Evolutionary conservation across 1,140 invertebrate species (phyloP).

Genomic region (Cryptotermes secundus): DNA sequence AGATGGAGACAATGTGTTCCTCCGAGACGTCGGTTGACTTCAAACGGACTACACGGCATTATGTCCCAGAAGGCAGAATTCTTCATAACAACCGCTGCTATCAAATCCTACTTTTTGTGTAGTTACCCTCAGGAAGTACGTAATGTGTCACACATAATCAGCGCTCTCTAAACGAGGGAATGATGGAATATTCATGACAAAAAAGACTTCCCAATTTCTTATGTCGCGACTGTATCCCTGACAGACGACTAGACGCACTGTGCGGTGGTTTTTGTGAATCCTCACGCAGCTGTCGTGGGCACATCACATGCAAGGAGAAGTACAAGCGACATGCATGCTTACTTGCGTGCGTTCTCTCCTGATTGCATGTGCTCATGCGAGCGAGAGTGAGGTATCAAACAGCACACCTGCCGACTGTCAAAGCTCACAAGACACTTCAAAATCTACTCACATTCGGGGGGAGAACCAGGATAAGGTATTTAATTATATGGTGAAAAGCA

Average conservation of each 20-base stretch:
- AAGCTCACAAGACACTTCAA: not conserved
- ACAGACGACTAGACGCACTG: not conserved
- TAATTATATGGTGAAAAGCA: no score
- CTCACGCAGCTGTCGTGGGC: not conserved
- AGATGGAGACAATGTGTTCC: no score
- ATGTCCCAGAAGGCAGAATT: no score
- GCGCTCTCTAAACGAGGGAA: not conserved
- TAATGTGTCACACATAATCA: not conserved
- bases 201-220: not conserved
- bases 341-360: not conserved
- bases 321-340: not conserved
- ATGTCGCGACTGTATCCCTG: not conserved
- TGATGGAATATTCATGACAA: not conserved
- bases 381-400: not conserved
- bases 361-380: no score
- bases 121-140: not conserved
- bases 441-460: not conserved
- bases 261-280: not conserved
- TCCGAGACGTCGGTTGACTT: no score
- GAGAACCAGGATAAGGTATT: no score
- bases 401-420: slow-evolving; percentile 5
- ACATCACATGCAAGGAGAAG: not conserved
- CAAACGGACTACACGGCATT: no score
- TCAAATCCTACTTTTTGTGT: no score
- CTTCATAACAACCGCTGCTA: no score